Conservation (phyloP, 2,113 vertebrate genomes). For the Ochotona curzoniae region DNA sequence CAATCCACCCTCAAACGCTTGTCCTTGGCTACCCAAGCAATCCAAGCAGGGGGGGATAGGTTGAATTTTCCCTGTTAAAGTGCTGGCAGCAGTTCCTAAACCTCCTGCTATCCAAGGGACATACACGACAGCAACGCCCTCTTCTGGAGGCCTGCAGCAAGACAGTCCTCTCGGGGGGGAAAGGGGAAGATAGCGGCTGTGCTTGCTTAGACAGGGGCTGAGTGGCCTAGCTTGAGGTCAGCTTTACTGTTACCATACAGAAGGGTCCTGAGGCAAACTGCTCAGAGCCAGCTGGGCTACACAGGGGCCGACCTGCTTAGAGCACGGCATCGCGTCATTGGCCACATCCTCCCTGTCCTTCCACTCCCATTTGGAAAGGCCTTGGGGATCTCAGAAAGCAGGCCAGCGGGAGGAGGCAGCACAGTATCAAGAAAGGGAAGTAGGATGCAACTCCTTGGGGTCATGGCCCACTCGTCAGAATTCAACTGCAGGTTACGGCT, state of each 20-base stretch:
- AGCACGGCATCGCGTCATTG: constrained; percentile 35
- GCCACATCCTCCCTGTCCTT: constrained; percentile 26
- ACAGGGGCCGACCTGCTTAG: constrained; percentile 67
- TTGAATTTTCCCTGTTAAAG: neutral
- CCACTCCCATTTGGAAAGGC: constrained; percentile 43
- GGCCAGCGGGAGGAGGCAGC: constrained; percentile 41
- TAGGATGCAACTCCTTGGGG: neutral
- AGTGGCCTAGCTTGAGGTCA: constrained; percentile 54
- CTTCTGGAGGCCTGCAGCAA: constrained; percentile 63
- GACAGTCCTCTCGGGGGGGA: neutral
- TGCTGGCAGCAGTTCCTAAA: neutral
- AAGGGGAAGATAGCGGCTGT: fast-evolving
- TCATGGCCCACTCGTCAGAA: neutral
- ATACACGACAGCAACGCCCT: neutral
- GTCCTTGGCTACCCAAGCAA: neutral
- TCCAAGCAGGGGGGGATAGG: neutral
- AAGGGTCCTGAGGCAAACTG: constrained; percentile 45
- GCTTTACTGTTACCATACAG: constrained; percentile 59
- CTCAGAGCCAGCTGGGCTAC: constrained; percentile 57
- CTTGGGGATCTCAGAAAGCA: constrained; percentile 63
- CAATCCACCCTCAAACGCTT: neutral
- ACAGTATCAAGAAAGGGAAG: neutral
- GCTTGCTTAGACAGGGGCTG: constrained; percentile 12
- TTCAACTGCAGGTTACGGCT: neutral
- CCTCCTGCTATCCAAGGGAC: neutral